phyloP scores from a whole-genome alignment of 2,797 vertebrate genomes.

The Bovichtus diacanthus region DNA sequence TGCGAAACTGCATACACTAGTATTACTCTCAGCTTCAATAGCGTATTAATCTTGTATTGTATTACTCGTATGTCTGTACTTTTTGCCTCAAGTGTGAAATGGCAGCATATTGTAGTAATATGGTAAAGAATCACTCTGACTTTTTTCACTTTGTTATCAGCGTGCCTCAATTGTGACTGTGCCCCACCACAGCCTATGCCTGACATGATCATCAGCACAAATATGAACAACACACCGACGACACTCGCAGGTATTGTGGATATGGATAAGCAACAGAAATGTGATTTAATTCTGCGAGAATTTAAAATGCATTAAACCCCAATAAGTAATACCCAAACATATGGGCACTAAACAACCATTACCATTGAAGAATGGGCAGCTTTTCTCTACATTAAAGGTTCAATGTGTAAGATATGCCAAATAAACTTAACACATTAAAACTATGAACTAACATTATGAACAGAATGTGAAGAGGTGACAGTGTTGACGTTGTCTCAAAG shows the following conservation, averaged over 20 bases:
- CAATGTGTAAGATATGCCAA: no score
- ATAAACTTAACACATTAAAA: no score
- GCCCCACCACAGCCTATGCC: constrained; percentile 79
- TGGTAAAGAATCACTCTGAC: neutral
- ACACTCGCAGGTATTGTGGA: constrained; percentile 87
- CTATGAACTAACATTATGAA: no score
- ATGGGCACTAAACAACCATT: neutral
- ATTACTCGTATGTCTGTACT: neutral
- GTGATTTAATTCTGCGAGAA: neutral
- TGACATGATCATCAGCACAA: constrained; percentile 80
- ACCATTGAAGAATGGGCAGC: neutral
- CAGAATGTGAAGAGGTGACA: no score
- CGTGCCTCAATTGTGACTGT: constrained; percentile 88
- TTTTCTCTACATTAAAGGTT: neutral
- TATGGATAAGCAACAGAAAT: neutral
- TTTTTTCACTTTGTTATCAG: constrained; percentile 77
- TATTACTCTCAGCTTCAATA: neutral
- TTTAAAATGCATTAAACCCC: neutral
- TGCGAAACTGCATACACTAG: neutral
- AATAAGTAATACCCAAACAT: neutral
- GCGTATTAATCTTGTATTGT: neutral
- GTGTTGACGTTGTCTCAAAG: no score
- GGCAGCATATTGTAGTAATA: neutral
- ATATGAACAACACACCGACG: constrained; percentile 65
- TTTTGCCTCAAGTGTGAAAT: neutral